phyloP scores from a whole-genome alignment of 2,797 vertebrate genomes.

The Gymnocypris eckloni region DNA sequence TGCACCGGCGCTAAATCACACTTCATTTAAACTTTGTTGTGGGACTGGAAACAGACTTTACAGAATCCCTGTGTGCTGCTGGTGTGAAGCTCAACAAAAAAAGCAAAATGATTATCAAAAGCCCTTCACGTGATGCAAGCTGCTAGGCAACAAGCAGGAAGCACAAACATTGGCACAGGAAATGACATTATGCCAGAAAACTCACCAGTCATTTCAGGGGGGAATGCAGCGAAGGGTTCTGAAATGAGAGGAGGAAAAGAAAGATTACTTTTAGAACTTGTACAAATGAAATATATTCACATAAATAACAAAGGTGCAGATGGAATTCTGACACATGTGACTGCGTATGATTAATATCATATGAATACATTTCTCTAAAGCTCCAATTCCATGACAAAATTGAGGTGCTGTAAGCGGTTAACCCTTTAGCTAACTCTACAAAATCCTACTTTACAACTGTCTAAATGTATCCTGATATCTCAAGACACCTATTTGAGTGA shows the following conservation, averaged over 20 bases:
- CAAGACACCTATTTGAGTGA: not conserved
- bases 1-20: slow-evolving; percentile 10
- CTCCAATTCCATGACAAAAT: slow-evolving; percentile 7
- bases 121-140: slow-evolving; percentile 62
- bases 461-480: not conserved
- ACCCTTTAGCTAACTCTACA: not conserved
- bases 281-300: not conserved
- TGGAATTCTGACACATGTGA: slow-evolving; percentile 4
- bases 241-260: slow-evolving; percentile 57
- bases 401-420: not conserved
- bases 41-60: slow-evolving; percentile 3
- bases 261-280: slow-evolving; percentile 25
- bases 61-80: slow-evolving; percentile 27
- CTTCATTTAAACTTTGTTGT: slow-evolving; percentile 19
- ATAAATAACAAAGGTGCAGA: slow-evolving; percentile 31
- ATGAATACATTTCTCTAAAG: not conserved
- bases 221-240: slow-evolving; percentile 93
- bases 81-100: slow-evolving; percentile 42
- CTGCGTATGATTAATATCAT: slow-evolving; percentile 18
- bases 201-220: slow-evolving; percentile 88
- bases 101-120: slow-evolving; percentile 51
- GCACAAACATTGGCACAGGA: slow-evolving; percentile 73
- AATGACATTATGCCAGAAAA: slow-evolving; percentile 66
- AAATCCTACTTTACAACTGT: not conserved
- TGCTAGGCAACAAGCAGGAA: slow-evolving; percentile 77